A percentile compares a stretch with the other conserved stretches of the same genome.
These are phyloP conservation scores for Andrena chrysosceles DNA, from an alignment of 2,888 invertebrate genomes.

Conservation along the genomic window DNA sequence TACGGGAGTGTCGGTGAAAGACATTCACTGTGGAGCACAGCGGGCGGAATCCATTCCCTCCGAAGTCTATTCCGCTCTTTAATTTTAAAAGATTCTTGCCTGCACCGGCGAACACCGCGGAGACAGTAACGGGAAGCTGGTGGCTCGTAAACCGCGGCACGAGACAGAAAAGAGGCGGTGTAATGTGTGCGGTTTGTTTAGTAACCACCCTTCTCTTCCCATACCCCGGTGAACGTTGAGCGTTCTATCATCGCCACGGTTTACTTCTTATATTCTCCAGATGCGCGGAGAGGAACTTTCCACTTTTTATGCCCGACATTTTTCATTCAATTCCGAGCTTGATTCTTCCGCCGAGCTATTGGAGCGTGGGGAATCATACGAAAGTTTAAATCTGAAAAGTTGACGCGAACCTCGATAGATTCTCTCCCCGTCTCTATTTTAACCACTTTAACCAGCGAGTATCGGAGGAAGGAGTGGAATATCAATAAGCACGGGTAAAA, in stretches of 20 bases:
- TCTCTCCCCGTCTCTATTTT: too few species aligned
- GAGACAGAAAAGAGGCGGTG: not conserved
- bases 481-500: conserved; percentile 24
- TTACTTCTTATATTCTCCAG: conserved; percentile 17
- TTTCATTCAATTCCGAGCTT: conserved; percentile 6
- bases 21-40: not conserved
- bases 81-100: conserved; percentile 31
- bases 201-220: conserved; percentile 9
- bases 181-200: conserved; percentile 34
- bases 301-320: not conserved
- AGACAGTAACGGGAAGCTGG: not conserved
- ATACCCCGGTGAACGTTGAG: not conserved
- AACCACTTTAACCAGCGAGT: too few species aligned
- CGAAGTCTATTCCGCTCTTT: not conserved
- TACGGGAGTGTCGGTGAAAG: not conserved
- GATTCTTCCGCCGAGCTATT: not conserved
- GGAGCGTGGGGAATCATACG: too few species aligned
- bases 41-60: conserved; percentile 6
- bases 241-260: conserved; percentile 26
- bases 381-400: too few species aligned
- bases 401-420: too few species aligned
- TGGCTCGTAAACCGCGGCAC: conserved; percentile 14
- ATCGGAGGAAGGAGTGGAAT: not conserved
- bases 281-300: not conserved
- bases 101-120: not conserved